Conservation (phyloP, 2,888 invertebrate species). For the Agrotis puta region DNA sequence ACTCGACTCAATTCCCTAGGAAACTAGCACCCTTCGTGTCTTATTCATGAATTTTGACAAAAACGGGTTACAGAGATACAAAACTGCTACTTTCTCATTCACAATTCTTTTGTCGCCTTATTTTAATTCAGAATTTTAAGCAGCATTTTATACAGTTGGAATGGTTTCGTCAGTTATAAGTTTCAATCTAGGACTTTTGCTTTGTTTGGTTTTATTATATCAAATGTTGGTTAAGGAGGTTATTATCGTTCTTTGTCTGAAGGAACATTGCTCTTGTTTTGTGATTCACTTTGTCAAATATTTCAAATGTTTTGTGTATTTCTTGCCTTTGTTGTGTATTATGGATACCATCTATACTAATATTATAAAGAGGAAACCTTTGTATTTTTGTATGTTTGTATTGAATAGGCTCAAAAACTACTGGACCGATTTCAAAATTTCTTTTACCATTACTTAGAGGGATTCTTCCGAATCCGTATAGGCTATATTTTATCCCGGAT, state of each 20-base stretch:
- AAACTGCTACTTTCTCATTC: slow-evolving; percentile 67
- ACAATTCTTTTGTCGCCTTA: slow-evolving; percentile 67
- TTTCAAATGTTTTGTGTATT: slow-evolving; percentile 2
- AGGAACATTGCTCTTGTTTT: background rate
- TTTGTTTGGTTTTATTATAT: slow-evolving; percentile 55
- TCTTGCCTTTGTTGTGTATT: background rate
- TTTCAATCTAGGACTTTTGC: slow-evolving; percentile 56
- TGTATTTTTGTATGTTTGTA: too few relatives aligned
- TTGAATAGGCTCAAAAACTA: too few relatives aligned
- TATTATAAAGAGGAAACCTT: too few relatives aligned
- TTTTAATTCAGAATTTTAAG: slow-evolving; percentile 67
- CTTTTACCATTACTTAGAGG: too few relatives aligned
- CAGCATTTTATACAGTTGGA: slow-evolving; percentile 63
- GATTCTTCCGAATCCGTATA: too few relatives aligned
- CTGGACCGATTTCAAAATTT: too few relatives aligned
- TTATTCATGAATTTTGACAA: slow-evolving; percentile 74
- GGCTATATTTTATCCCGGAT: too few relatives aligned
- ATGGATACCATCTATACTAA: too few relatives aligned
- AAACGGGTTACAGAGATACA: slow-evolving; percentile 67
- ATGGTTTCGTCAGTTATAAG: slow-evolving; percentile 64
- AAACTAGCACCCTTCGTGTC: slow-evolving; percentile 68
- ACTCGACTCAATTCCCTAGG: slow-evolving; percentile 63
- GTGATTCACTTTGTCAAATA: background rate
- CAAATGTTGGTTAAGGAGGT: slow-evolving; percentile 38
- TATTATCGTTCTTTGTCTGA: slow-evolving; percentile 36